Conservation (phyloP, 37 sponge, comb jelly and placozoan species). For the Crambe crambe region DNA sequence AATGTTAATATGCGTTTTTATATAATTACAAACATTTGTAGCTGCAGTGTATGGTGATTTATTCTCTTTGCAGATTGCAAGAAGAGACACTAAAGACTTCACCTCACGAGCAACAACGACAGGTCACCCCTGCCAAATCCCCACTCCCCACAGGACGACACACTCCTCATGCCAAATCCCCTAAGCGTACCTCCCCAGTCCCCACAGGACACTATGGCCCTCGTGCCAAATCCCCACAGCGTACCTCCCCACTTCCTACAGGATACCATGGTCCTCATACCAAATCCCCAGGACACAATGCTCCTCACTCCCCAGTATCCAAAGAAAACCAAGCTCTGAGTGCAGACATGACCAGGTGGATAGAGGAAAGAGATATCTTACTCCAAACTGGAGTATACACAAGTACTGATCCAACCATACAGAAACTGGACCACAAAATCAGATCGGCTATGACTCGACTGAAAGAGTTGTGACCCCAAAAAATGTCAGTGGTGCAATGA, state of each 20-base stretch:
- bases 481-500: background rate
- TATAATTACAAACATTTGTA: too few species aligned
- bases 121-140: background rate
- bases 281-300: background rate
- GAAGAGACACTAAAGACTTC: background rate
- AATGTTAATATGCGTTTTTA: too few species aligned
- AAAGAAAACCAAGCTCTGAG: background rate
- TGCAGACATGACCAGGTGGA: conserved; percentile 75
- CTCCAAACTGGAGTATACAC: conserved; percentile 90
- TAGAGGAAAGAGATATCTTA: conserved; percentile 90
- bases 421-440: conserved; percentile 77
- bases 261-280: background rate
- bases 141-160: background rate
- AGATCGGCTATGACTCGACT: conserved; percentile 27
- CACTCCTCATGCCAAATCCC: background rate
- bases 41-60: too few species aligned
- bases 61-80: conserved; percentile 23
- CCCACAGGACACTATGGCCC: background rate
- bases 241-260: background rate
- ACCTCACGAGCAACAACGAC: background rate
- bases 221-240: background rate
- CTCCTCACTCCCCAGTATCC: background rate
- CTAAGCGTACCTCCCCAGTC: background rate
- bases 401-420: conserved; percentile 75
- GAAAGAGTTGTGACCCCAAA: background rate